Base-by-base conservation (phyloP, 2,888 invertebrate genomes). In the Phania funesta region DNA sequence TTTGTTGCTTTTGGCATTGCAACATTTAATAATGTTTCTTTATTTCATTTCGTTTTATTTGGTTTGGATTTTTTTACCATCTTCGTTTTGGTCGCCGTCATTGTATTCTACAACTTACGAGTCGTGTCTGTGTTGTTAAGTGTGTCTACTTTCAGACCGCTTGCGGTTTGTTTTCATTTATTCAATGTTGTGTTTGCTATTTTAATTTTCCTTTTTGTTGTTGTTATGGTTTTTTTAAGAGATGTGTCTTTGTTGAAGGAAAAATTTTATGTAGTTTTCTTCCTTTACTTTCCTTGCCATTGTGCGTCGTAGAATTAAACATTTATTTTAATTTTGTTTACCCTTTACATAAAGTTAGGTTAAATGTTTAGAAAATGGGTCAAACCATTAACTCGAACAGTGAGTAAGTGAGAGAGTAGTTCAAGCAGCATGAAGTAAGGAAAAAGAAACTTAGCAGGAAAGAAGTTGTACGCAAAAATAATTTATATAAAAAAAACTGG, bases 301-400 rank as follows among this genome's bases (percentile, higher is more conserved):
- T 75, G 74, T 70, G 64, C 29, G 56, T 65, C 60, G 65, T 70
- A 60, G 70, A 58, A 75, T 74, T 78, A 44, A 82, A 58, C 65
- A 82, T 82, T 78, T 71, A 75, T 78, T 78, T 78, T 82, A 82
- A 82, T 78, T 78, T 70, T 82, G 78, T 82, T 82, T 78, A 71
- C 65, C 60, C 65, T 78, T 65, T 60, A 60, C 70, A 70, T 78
- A 78, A 82, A 82, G 75, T 71, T 78, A 82, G 78, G 46, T 78
- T 78, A 82, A 82, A 78, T 78, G 65, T 54, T 78, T 75, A 38
- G 70, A 78, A 82, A 82, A 75, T 78, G 74, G 82, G 74, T 78
- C 78, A 82, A 82, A 75, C 58, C 70, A 78, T 82, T 82, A 74
- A 74, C 73, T 77, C 24, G 52, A 38, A 56, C 18, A 48, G 41